Base-by-base conservation (phyloP, 2,797 vertebrate species). In the Saxicola maurus region DNA sequence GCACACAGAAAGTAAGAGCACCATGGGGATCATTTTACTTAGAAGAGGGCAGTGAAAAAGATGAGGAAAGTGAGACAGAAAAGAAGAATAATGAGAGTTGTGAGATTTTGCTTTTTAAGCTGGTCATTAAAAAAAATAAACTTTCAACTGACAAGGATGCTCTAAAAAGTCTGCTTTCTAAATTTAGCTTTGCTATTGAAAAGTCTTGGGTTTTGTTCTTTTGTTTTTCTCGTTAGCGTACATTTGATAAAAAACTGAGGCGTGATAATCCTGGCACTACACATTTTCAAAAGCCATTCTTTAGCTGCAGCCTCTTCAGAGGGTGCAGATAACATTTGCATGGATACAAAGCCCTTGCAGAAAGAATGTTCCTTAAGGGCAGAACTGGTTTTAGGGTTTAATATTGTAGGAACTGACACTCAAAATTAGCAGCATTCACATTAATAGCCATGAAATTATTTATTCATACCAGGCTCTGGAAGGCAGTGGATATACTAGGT, bases 391-490 rank as follows among this genome's bases (percentile, higher is more conserved):
- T 51, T 38, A 78, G 62, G 66, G 61, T 85, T 91, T 92, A 93
- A 89, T 91, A 84, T 3, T 11, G 68, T 81, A 89, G 64, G 69
- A 93, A 81, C 27, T 6, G 66, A 78, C 79, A 82, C 66, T 87
- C 69, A 81, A 83, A 83, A 91, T 89, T 82, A 69, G 87, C 45
- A 83, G 82, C 66, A 64, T 89, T 83, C 87, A 46, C 56, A 86
- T 93, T 90, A 92, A 92, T 73, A 91, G 76, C 52, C 79, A 89
- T 86, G 87, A 77, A 81, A 93, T 90, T 85, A 89, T 93, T 87
- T 93, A 93, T 92, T 92, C 90, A 28, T 87, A 60, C 92, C 55
- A 85, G 68, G 69, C 21, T 78, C 61, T 88, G 68, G 62, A 92
- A 92, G 55, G 24, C 83, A 84, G 30, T 21, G 65, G 81, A 82